Percentiles rank a stretch among this genome's conserved stretches.
phyloP scores from a whole-genome alignment of 2,113 vertebrate genomes.

The Ageneiosus marmoratus region DNA sequence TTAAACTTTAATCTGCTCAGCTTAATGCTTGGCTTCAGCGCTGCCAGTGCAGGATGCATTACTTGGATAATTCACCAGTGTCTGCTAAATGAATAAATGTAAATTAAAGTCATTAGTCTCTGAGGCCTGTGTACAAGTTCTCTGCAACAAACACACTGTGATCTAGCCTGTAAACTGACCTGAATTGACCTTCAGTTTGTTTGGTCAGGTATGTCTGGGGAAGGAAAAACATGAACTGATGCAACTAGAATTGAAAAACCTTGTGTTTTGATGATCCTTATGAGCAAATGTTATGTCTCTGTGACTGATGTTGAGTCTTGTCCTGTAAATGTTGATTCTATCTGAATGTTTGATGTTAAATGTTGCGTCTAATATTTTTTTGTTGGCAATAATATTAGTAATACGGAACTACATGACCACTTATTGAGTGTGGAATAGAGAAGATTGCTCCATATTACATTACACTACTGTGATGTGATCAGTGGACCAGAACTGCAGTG shows the following conservation, averaged over 20 bases:
- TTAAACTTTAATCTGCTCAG: not conserved
- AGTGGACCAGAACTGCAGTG: not conserved
- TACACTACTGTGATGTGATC: slow-evolving; percentile 5
- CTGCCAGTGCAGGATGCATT: not conserved
- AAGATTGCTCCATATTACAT: not conserved
- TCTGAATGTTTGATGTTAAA: not conserved
- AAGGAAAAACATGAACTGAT: not conserved
- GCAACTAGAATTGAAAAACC: not conserved
- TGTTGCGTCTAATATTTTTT: slow-evolving; percentile 3
- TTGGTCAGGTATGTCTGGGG: not conserved
- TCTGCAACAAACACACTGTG: not conserved
- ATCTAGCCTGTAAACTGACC: not conserved
- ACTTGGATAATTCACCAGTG: not conserved
- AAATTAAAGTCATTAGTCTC: not conserved
- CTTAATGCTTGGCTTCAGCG: not conserved
- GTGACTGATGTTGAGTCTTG: slow-evolving; percentile 5
- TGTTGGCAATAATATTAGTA: not conserved
- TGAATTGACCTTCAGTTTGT: not conserved
- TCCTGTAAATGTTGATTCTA: slow-evolving; percentile 6
- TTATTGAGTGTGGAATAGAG: not conserved
- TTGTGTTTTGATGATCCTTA: not conserved
- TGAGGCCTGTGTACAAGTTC: not conserved
- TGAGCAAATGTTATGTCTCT: not conserved
- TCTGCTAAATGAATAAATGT: not conserved
- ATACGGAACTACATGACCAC: not conserved